phyloP scores from a whole-genome alignment of 2,113 vertebrate genomes.

The Xenopus borealis region DNA sequence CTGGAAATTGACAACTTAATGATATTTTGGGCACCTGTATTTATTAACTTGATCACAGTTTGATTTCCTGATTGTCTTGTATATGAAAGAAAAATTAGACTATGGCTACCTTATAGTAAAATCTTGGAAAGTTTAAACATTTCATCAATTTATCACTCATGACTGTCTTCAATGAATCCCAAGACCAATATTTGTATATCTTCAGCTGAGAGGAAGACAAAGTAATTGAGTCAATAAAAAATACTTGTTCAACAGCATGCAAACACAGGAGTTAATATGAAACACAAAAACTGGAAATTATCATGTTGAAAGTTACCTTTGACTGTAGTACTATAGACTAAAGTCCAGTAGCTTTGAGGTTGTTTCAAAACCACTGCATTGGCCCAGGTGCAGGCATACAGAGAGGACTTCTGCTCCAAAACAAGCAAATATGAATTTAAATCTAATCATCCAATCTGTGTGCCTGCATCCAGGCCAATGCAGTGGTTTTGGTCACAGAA shows the following conservation, averaged over 20 bases:
- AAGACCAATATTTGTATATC: neutral
- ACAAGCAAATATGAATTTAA: too few relatives aligned
- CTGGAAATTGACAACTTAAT: slow-evolving; percentile 54
- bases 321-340: neutral
- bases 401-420: too few relatives aligned
- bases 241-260: neutral
- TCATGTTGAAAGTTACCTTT: neutral
- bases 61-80: slow-evolving; percentile 31
- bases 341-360: too few relatives aligned
- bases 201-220: neutral
- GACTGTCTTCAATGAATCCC: neutral
- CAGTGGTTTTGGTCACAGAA: too few relatives aligned
- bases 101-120: neutral
- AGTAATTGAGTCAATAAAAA: neutral
- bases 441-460: too few relatives aligned
- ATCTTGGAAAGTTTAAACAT: neutral
- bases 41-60: slow-evolving; percentile 39
- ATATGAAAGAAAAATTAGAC: neutral
- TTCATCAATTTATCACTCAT: neutral
- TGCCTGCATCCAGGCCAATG: too few relatives aligned
- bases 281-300: neutral
- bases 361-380: too few relatives aligned
- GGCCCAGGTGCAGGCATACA: too few relatives aligned
- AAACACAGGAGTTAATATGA: neutral
- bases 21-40: slow-evolving; percentile 42